Conservation (phyloP, 1,140 invertebrate genomes). For the Penaeus vannamei region DNA sequence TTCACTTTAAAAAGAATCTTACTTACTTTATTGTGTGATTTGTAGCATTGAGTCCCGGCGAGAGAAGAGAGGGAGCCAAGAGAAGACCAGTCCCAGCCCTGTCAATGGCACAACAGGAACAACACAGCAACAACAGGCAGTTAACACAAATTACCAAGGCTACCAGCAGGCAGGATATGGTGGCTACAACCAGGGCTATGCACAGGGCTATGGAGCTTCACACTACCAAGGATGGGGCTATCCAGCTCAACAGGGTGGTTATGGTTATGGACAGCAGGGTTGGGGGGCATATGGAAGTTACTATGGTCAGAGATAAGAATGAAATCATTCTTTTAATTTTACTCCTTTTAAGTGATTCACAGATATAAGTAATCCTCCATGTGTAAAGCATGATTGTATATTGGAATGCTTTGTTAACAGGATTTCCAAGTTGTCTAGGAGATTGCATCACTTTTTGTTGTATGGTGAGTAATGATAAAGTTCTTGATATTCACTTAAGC, state of each 20-base stretch:
- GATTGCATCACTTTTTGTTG: too few species aligned
- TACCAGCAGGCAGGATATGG: constrained; percentile 56
- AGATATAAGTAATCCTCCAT: too few species aligned
- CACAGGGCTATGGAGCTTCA: constrained; percentile 57
- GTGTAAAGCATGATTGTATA: too few species aligned
- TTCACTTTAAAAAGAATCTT: too few species aligned
- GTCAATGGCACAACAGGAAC: constrained; percentile 48
- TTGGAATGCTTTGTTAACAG: too few species aligned
- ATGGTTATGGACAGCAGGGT: constrained; percentile 60
- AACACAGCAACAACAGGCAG: background rate
- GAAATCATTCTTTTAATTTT: too few species aligned
- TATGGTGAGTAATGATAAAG: too few species aligned
- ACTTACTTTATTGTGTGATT: background rate
- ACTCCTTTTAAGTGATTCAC: too few species aligned
- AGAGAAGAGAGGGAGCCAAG: constrained; percentile 51
- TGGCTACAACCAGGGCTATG: constrained; percentile 50
- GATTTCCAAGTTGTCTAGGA: too few species aligned
- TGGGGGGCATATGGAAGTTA: constrained; percentile 58
- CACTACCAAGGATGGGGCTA: constrained; percentile 63
- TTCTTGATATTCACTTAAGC: too few species aligned
- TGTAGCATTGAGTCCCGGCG: constrained; percentile 47
- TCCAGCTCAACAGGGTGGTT: constrained; percentile 53
- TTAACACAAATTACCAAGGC: constrained; percentile 39
- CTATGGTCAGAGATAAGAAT: constrained; percentile 62
- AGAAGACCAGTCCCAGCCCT: constrained; percentile 49